Evolutionary conservation across 1,140 invertebrate genomes (phyloP), one percentile per base, ranked within the genome.

Genomic region (Hycleus cichorii): DNA sequence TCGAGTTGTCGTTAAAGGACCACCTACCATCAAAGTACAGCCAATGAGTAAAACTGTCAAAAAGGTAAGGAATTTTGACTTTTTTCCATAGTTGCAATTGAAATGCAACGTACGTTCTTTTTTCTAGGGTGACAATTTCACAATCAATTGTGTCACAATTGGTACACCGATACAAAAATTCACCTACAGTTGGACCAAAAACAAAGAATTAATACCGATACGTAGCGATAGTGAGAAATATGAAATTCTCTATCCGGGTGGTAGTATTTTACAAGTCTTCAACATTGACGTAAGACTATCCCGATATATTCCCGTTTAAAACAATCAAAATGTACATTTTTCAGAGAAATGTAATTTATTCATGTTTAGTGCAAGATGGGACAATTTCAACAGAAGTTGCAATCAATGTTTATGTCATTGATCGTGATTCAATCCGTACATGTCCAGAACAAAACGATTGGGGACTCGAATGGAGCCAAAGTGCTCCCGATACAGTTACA

Each of bases 141-240:
- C 80, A 40, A 80, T 87, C 49, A 82, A 81, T 7, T 87, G 85
- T 63, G 71, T 86, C 12, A 82, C 81, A 6, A 77, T 77, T 3
- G 81, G 81, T 40, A 77, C 79, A 52, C 77, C 79, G 58, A 49
- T 74, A 40, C 78, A 79, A 0, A 81, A 80, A 39, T 74, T 88
- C n/a, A 88, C 87, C 2, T 90, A 89, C 63, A 88, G 86, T 63
- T 90, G 88, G 88, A 86, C 86, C 0, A 83, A 87, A 58, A 89
- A 89, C 64, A 82, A 82, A 12, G 82, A 80, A 3, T 75, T 91
- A 2, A 78, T 91, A 4, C 84, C 83, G 27, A 78, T 89, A 24
- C 80, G 80, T 24, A 84, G 85, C 0, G 83, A 83, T 2, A 78
- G 77, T 1, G 86, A 88, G 63, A 86, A 87, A 50, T 90, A 87